Evolutionary conservation across 2,113 vertebrate genomes (phyloP).

Genomic region (Edolisoma coerulescens): DNA sequence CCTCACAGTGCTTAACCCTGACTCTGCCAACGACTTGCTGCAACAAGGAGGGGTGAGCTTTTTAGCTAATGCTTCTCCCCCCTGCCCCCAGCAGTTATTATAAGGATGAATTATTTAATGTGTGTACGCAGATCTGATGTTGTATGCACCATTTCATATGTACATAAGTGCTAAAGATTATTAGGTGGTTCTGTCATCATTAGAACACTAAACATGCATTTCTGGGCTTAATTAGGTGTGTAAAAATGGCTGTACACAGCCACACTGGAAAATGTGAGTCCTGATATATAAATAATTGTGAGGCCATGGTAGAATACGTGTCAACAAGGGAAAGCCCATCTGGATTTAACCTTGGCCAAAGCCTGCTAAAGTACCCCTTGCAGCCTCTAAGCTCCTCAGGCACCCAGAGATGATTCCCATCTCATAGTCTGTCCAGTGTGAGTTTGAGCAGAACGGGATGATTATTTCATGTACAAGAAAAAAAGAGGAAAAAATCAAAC

Average conservation of each 20-base stretch:
- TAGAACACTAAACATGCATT: neutral
- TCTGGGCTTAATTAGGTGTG: constrained; percentile 42
- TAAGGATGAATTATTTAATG: constrained; percentile 40
- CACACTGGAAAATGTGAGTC: constrained; percentile 2
- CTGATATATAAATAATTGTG: neutral
- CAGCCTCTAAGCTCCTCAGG: neutral
- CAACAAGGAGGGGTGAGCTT: neutral
- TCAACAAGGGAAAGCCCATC: neutral
- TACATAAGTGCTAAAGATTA: constrained; percentile 15
- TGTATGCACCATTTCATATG: constrained; percentile 35
- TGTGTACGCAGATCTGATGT: constrained; percentile 27
- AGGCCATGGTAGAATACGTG: neutral
- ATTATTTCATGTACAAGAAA: neutral
- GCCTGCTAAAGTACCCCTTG: neutral
- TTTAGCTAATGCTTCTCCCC: neutral
- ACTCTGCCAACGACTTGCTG: neutral
- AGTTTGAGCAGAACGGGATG: neutral
- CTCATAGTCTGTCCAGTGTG: neutral
- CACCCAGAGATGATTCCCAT: neutral
- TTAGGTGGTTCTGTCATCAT: neutral
- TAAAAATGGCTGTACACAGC: neutral
- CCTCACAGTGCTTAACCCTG: neutral
- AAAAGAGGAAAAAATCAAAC: neutral
- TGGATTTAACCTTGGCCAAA: neutral
- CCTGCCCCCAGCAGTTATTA: neutral